Conservation (phyloP, 2,888 invertebrate species). For the Drosophila affinis region DNA sequence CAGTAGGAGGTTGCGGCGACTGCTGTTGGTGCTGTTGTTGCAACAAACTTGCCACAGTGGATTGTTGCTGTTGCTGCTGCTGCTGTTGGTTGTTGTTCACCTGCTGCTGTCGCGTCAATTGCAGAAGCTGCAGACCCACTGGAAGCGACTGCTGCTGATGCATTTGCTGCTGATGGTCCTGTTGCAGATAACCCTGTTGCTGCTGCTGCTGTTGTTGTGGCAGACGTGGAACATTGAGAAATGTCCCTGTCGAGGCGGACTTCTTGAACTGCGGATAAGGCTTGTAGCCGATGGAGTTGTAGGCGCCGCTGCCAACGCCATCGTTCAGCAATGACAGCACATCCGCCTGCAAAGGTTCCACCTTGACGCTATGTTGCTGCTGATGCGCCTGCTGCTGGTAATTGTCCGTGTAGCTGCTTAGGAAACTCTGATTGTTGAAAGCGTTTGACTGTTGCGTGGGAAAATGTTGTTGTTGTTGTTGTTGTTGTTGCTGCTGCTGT, state of each 20-base stretch:
- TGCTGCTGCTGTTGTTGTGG: slow-evolving; percentile 57
- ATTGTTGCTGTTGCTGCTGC: slow-evolving; percentile 67
- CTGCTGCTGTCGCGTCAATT: slow-evolving; percentile 71
- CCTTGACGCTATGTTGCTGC: slow-evolving; percentile 78
- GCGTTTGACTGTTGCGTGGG: slow-evolving; percentile 57
- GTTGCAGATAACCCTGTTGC: slow-evolving; percentile 67
- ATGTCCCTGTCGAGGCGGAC: slow-evolving; percentile 81
- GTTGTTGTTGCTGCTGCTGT: slow-evolving; percentile 32
- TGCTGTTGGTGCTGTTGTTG: slow-evolving; percentile 61
- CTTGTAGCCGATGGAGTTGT: slow-evolving; percentile 72
- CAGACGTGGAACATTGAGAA: slow-evolving; percentile 76
- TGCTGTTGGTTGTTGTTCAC: slow-evolving; percentile 51
- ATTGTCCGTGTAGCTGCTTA: slow-evolving; percentile 54
- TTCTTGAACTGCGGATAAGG: slow-evolving; percentile 82
- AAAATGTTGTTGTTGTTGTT: slow-evolving; percentile 61
- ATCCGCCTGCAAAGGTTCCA: slow-evolving; percentile 76
- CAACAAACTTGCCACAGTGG: slow-evolving; percentile 57
- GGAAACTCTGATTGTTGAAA: slow-evolving; percentile 58
- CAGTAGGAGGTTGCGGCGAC: slow-evolving; percentile 54
- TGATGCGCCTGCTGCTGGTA: slow-evolving; percentile 65
- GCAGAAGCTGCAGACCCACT: slow-evolving; percentile 61
- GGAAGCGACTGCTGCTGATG: slow-evolving; percentile 67
- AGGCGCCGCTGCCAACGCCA: slow-evolving; percentile 21
- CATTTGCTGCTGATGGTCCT: slow-evolving; percentile 59
- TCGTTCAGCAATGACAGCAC: slow-evolving; percentile 75